These are phyloP conservation scores for Euwallacea similis DNA, from an alignment of 1,140 invertebrate genomes.

Conservation along the genomic window DNA sequence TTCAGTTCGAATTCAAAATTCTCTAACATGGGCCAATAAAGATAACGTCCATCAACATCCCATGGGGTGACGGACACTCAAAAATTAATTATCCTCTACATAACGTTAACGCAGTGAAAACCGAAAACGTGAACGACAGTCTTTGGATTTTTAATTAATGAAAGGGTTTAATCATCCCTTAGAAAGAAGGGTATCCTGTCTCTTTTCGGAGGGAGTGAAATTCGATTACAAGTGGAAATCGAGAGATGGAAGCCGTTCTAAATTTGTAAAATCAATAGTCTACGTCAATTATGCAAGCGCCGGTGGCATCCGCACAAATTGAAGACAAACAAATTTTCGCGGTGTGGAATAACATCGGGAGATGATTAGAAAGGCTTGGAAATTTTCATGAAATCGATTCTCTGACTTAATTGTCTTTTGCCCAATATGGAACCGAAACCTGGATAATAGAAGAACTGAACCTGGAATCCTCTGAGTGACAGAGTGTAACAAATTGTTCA, in stretches of 20 bases:
- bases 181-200: conserved; percentile 21
- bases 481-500: conserved; percentile 19
- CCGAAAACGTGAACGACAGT: conserved; percentile 26
- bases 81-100: conserved; percentile 27
- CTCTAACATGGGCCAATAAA: background rate
- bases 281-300: conserved; percentile 1
- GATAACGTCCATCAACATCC: conserved; percentile 9
- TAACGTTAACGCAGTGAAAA: conserved; percentile 23
- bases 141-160: conserved; percentile 34
- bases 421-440: no score
- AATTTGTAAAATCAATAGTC: conserved; percentile 29
- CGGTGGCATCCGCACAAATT: conserved; percentile 8
- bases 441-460: no score
- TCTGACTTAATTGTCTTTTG: no score
- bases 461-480: background rate
- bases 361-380: background rate
- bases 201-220: conserved; percentile 18
- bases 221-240: conserved; percentile 28
- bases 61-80: conserved; percentile 1
- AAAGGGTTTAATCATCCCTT: conserved; percentile 34
- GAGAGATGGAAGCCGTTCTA: conserved; percentile 10
- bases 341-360: background rate
- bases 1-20: background rate
- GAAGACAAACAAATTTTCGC: conserved; percentile 17
- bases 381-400: background rate